Percentiles rank a stretch among this genome's conserved stretches.
phyloP scores from a whole-genome alignment of 2,797 vertebrate species.

The Melanotaenia parkinsoni region DNA sequence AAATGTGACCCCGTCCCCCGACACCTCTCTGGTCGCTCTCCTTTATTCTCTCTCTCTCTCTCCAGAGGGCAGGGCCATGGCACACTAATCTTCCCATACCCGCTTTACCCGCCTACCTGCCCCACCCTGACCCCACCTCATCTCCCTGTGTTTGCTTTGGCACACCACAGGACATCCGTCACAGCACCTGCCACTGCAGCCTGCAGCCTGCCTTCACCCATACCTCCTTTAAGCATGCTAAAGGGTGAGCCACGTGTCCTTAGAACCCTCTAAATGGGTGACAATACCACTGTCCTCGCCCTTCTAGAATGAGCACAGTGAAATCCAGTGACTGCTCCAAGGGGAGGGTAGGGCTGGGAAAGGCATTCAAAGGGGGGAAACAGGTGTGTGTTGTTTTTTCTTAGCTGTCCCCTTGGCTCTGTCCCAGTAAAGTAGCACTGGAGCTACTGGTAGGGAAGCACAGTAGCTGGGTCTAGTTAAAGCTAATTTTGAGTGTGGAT shows the following conservation, averaged over 20 bases:
- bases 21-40: constrained; percentile 45
- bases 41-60: constrained; percentile 16
- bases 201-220: constrained; percentile 59
- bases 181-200: constrained; percentile 77
- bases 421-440: constrained; percentile 40
- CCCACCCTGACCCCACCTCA: constrained; percentile 73
- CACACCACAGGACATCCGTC: constrained; percentile 75
- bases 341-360: constrained; percentile 33
- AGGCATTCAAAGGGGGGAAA: constrained; percentile 59
- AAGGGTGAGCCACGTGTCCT: constrained; percentile 74
- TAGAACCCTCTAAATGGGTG: constrained; percentile 77
- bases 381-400: constrained; percentile 75
- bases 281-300: constrained; percentile 77
- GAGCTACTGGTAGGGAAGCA: constrained; percentile 23
- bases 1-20: constrained; percentile 62
- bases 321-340: constrained; percentile 49
- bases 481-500: constrained; percentile 15
- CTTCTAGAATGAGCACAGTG: constrained; percentile 62
- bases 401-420: constrained; percentile 44
- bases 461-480: constrained; percentile 8
- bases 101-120: constrained; percentile 58
- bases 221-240: constrained; percentile 59
- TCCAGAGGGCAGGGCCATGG: constrained; percentile 63
- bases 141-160: constrained; percentile 76
- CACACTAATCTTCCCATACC: constrained; percentile 69